Conservation (phyloP, 1,140 invertebrate species). For the Geopemphigus sp. region DNA sequence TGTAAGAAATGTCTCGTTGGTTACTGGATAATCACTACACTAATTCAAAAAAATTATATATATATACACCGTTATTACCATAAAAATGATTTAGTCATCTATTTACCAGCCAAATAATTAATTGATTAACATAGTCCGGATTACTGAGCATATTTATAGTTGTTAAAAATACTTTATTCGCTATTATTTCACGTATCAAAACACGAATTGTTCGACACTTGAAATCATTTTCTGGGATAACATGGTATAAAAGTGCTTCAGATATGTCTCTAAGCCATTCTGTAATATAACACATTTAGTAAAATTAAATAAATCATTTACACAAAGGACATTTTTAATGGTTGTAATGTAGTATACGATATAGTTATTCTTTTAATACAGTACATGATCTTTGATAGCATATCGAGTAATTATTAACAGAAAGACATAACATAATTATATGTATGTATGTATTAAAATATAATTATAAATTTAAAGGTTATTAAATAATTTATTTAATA, state of each 20-base stretch:
- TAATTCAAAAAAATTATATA: conserved; percentile 56
- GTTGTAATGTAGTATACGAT: neutral
- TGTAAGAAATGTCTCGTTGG: conserved; percentile 78
- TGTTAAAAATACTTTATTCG: conserved; percentile 75
- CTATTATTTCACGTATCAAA: conserved; percentile 77
- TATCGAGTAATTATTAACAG: too few relatives aligned
- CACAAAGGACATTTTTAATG: neutral
- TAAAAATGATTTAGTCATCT: conserved; percentile 23
- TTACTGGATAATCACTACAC: conserved; percentile 74
- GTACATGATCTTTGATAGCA: too few relatives aligned
- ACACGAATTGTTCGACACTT: conserved; percentile 76
- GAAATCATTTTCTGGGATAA: conserved; percentile 82
- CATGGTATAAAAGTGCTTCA: conserved; percentile 79
- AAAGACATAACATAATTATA: too few relatives aligned
- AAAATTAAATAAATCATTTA: conserved; percentile 38
- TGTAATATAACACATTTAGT: conserved; percentile 57
- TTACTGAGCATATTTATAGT: conserved; percentile 80
- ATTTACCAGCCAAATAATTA: conserved; percentile 85
- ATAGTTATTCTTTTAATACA: too few relatives aligned
- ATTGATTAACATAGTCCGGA: conserved; percentile 92
- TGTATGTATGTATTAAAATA: too few relatives aligned
- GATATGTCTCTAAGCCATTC: conserved; percentile 81
- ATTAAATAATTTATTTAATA: too few relatives aligned
- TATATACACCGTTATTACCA: neutral
- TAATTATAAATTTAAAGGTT: too few relatives aligned